Evolutionary conservation across 2,888 invertebrate genomes (phyloP).

Genomic region (Volucella inflata): DNA sequence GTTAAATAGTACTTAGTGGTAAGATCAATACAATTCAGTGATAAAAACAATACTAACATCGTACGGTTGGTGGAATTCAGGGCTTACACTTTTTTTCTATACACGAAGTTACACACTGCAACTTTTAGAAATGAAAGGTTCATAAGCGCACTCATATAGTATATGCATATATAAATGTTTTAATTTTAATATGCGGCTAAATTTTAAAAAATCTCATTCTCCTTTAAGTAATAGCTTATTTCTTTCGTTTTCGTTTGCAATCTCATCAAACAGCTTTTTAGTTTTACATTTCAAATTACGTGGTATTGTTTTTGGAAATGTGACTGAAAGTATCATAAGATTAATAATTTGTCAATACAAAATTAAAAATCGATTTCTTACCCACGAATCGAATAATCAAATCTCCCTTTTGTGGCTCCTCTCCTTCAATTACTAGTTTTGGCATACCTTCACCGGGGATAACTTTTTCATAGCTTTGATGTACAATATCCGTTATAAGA

Average conservation of each 20-base stretch:
- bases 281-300: conserved; percentile 84
- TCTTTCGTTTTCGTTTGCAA: conserved; percentile 82
- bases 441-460: conserved; percentile 91
- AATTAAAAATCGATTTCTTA: conserved; percentile 62
- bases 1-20: no score
- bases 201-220: neutral
- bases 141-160: no score
- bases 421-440: conserved; percentile 85
- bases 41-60: no score
- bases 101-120: no score
- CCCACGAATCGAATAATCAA: conserved; percentile 88
- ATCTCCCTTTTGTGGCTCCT: conserved; percentile 85
- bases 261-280: conserved; percentile 83
- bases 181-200: neutral
- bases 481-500: conserved; percentile 89
- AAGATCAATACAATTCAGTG: no score
- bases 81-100: no score
- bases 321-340: conserved; percentile 65
- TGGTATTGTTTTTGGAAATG: conserved; percentile 84
- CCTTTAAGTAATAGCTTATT: neutral
- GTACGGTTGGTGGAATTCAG: no score
- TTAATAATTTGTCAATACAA: neutral
- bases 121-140: no score
- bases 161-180: no score
- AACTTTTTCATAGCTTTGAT: conserved; percentile 88